Evolutionary conservation across 2,888 invertebrate species (phyloP).

Genomic region (Antheraea assamensis): DNA sequence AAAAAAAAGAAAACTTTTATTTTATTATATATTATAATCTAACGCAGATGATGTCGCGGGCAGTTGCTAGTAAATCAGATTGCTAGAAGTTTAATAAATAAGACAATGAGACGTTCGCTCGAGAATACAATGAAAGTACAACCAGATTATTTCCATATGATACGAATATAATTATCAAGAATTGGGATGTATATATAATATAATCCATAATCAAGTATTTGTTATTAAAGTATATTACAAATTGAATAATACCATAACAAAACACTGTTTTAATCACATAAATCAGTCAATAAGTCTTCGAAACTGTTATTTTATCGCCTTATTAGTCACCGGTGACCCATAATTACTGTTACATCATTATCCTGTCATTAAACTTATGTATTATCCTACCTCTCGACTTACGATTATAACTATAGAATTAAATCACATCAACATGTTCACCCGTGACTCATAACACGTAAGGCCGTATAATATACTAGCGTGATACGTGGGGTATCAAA

Average conservation of each 20-base stretch:
- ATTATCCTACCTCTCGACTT: background rate
- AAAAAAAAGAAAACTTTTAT: no score
- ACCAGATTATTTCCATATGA: background rate
- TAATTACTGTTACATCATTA: background rate
- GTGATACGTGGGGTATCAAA: background rate
- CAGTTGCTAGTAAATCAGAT: no score
- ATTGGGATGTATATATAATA: background rate
- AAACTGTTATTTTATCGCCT: background rate
- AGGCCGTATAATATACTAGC: background rate
- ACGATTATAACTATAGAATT: background rate
- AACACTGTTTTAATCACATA: background rate
- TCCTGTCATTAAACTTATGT: background rate
- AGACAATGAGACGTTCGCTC: background rate
- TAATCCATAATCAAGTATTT: background rate
- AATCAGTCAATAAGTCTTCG: background rate
- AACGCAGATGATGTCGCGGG: no score
- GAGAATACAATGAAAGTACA: background rate
- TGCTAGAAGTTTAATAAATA: background rate
- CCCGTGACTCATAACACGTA: background rate
- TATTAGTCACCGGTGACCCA: background rate
- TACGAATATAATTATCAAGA: background rate
- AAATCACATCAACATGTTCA: background rate
- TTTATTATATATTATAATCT: no score
- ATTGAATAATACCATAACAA: background rate
- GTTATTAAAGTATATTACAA: background rate